Conservation (phyloP, 2,113 vertebrate species). For the Cyanoramphus novaezelandiae region DNA sequence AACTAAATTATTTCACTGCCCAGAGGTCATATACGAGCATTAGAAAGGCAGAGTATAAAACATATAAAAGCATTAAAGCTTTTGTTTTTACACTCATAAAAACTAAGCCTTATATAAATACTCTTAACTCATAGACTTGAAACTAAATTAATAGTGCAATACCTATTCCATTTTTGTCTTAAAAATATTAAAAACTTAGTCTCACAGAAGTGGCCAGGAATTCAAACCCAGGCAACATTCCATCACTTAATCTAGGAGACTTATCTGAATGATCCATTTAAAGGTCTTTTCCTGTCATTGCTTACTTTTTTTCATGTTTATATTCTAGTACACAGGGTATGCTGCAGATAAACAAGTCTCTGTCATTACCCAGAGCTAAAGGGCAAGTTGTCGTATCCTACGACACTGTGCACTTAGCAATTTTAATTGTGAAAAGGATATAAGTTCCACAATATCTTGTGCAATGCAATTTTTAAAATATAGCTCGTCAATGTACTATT, state of each 20-base stretch:
- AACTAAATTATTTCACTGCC: not conserved
- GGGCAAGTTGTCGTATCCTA: not conserved
- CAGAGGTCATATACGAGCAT: not conserved
- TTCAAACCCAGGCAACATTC: not conserved
- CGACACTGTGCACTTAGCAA: not conserved
- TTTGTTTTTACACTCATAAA: not conserved
- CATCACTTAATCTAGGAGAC: not conserved
- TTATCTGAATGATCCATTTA: not conserved
- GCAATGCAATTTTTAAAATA: not conserved
- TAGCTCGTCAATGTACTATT: not conserved
- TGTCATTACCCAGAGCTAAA: not conserved
- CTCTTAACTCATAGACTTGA: not conserved
- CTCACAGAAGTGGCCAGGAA: not conserved
- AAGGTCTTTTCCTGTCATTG: not conserved
- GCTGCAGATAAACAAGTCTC: not conserved
- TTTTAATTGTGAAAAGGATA: not conserved
- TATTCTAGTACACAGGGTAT: not conserved
- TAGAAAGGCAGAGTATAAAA: not conserved
- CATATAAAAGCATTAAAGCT: not conserved
- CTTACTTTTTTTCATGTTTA: not conserved
- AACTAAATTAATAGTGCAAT: not conserved
- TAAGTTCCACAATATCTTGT: not conserved
- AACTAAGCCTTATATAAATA: not conserved
- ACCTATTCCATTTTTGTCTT: not conserved
- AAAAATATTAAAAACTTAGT: not conserved